These are phyloP conservation scores for Pachliopta kotzebuea DNA, from an alignment of 2,888 invertebrate genomes.

Conservation along the genomic window DNA sequence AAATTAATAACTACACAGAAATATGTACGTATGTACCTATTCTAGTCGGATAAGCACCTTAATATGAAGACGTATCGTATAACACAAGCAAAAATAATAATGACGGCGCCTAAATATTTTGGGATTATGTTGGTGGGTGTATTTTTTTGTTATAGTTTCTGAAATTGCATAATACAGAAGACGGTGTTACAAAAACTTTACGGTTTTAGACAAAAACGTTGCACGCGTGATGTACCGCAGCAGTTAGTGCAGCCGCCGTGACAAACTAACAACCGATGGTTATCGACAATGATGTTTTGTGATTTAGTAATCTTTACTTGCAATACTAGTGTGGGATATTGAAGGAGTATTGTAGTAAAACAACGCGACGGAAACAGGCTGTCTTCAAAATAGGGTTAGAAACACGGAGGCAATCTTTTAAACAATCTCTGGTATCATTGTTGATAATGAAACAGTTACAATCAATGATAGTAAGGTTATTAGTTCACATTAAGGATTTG, in stretches of 20 bases:
- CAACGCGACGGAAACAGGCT: too few species aligned
- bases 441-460: too few species aligned
- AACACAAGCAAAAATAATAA: slow-evolving; percentile 1
- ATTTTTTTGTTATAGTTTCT: slow-evolving; percentile 9
- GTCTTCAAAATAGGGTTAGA: too few species aligned
- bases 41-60: too few species aligned
- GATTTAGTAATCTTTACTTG: slow-evolving; percentile 4
- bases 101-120: slow-evolving; percentile 16
- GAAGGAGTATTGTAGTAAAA: background rate
- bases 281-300: slow-evolving; percentile 47
- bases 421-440: too few species aligned
- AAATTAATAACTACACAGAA: background rate
- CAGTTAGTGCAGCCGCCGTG: slow-evolving; percentile 72
- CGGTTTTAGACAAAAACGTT: slow-evolving; percentile 52
- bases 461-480: too few species aligned
- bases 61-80: too few species aligned
- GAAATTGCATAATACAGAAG: slow-evolving; percentile 13
- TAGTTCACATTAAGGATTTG: too few species aligned
- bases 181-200: slow-evolving; percentile 35
- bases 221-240: slow-evolving; percentile 67
- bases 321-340: background rate
- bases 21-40: too few species aligned
- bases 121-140: background rate
- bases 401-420: too few species aligned
- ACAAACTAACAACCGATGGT: slow-evolving; percentile 72